Evolutionary conservation across 2,888 invertebrate species (phyloP).

Genomic region (Xestia rhomboidea): DNA sequence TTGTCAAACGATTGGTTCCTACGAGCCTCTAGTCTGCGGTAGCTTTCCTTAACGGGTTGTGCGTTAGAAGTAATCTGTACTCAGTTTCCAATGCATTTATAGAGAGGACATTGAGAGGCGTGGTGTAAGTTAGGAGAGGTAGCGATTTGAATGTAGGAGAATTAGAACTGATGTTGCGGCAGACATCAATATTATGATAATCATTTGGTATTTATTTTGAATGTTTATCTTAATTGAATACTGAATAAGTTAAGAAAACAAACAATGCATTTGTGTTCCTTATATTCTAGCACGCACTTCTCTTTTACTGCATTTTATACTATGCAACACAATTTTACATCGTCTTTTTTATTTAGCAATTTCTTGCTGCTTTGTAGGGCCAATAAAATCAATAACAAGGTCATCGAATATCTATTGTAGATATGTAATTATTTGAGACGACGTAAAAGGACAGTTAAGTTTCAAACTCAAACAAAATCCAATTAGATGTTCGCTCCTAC

Average conservation of each 20-base stretch:
- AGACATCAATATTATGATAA: neutral
- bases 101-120: constrained; percentile 51
- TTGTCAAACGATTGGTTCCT: constrained; percentile 16
- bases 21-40: constrained; percentile 10
- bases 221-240: neutral
- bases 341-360: neutral
- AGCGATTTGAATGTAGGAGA: constrained; percentile 4
- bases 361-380: neutral
- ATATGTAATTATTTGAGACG: neutral
- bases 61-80: constrained; percentile 53
- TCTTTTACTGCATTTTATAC: neutral
- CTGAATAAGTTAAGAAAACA: neutral
- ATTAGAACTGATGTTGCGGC: neutral
- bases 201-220: neutral
- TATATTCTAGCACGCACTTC: neutral
- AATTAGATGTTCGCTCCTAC: neutral
- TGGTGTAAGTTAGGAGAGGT: constrained; percentile 29
- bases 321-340: neutral
- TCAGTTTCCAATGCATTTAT: constrained; percentile 61
- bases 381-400: neutral
- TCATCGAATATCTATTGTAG: neutral
- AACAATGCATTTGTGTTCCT: neutral
- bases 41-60: constrained; percentile 45
- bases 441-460: neutral
- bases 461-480: neutral